Conservation (phyloP, 2,888 invertebrate genomes). For the Hirtodrosophila alboralis region DNA sequence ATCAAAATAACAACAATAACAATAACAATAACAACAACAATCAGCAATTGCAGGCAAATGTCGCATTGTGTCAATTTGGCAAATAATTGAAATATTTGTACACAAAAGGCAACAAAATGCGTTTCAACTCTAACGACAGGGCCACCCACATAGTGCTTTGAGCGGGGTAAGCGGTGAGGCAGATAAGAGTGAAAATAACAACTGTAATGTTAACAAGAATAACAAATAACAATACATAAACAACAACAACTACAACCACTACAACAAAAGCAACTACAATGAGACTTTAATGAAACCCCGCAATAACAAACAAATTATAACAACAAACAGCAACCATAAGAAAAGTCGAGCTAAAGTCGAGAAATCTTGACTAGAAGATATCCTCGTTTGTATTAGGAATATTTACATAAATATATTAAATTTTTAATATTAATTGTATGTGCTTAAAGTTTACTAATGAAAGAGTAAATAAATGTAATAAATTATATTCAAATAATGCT, state of each 20-base stretch:
- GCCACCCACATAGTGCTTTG: constrained; percentile 22
- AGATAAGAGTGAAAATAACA: constrained; percentile 24
- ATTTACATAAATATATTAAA: too few relatives aligned
- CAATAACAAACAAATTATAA: constrained; percentile 58
- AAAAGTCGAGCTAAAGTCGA: too few relatives aligned
- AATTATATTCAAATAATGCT: too few relatives aligned
- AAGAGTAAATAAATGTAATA: too few relatives aligned
- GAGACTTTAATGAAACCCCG: constrained; percentile 63
- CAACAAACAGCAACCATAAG: constrained; percentile 20
- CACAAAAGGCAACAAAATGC: constrained; percentile 16
- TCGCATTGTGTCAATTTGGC: constrained; percentile 59
- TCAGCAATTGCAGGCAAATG: constrained; percentile 27
- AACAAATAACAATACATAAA: constrained; percentile 1
- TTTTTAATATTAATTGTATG: too few relatives aligned
- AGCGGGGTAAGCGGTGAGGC: not conserved
- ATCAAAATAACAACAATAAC: too few relatives aligned
- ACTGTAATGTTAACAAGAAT: constrained; percentile 40
- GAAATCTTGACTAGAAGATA: too few relatives aligned
- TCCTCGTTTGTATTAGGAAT: too few relatives aligned
- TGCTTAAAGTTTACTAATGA: too few relatives aligned
- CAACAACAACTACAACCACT: constrained; percentile 9
- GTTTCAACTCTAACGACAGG: not conserved
- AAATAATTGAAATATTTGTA: constrained; percentile 59
- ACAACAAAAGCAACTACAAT: constrained; percentile 23
- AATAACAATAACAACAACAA: not conserved